Conservation (phyloP, 2,797 vertebrate genomes). For the Centropyge bicolor region DNA sequence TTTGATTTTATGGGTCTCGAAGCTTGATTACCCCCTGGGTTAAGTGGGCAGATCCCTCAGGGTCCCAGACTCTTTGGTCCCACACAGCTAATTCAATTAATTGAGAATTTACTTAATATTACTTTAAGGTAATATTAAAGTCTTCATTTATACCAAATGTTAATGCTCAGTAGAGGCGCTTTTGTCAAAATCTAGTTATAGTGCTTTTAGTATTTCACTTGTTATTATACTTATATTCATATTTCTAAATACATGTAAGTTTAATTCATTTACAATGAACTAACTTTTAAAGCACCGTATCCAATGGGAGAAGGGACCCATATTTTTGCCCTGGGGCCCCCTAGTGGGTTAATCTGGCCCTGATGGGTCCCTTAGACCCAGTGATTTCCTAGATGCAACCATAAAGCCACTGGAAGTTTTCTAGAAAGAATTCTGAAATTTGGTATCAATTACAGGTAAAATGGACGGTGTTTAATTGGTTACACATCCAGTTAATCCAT, state of each 20-base stretch:
- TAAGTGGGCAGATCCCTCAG: neutral
- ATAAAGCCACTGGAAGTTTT: neutral
- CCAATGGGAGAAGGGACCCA: too few species aligned
- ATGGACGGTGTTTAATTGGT: neutral
- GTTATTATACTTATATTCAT: neutral
- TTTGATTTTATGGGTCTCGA: neutral
- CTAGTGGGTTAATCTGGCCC: too few species aligned
- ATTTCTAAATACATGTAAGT: neutral
- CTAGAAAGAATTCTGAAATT: neutral
- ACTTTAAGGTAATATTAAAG: constrained; percentile 5
- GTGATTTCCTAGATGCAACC: neutral
- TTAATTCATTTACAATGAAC: neutral
- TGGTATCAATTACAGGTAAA: too few species aligned
- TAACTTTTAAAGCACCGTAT: neutral
- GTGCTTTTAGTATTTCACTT: neutral
- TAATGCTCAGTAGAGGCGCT: too few species aligned
- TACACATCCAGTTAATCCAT: neutral
- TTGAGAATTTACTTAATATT: neutral
- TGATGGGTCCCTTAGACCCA: neutral
- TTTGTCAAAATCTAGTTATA: neutral
- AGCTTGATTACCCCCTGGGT: neutral
- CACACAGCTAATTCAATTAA: neutral
- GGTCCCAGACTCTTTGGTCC: neutral
- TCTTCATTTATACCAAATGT: neutral
- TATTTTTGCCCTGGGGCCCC: neutral